These are phyloP conservation scores for Myoxocephalus aenaeus DNA, from an alignment of 2,797 vertebrate genomes.

Conservation along the genomic window DNA sequence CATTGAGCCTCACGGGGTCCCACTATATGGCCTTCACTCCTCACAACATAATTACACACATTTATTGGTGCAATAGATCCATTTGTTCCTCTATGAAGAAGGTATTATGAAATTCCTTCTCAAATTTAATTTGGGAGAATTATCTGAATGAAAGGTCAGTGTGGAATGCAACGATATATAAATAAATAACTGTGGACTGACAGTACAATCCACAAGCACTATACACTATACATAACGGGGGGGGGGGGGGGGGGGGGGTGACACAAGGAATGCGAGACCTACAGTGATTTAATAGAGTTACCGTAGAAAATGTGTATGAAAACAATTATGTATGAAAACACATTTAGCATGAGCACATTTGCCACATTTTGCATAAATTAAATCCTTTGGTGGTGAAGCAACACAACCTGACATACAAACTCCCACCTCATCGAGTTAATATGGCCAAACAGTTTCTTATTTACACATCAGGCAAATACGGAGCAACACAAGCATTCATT, in stretches of 20 bases:
- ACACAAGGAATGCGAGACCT: neutral
- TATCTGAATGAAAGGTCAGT: slow-evolving; percentile 33
- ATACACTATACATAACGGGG: neutral
- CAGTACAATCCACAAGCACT: slow-evolving; percentile 34
- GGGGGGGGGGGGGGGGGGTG: neutral
- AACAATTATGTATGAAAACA: neutral
- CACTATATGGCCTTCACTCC: slow-evolving; percentile 72
- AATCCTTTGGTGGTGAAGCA: neutral
- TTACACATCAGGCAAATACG: neutral
- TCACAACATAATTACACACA: slow-evolving; percentile 69
- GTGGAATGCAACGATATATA: neutral
- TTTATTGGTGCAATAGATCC: slow-evolving; percentile 64
- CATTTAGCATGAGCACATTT: neutral
- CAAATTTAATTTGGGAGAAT: slow-evolving; percentile 55
- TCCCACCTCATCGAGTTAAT: neutral
- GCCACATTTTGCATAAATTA: neutral
- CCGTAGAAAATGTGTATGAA: neutral
- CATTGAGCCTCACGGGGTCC: slow-evolving; percentile 72
- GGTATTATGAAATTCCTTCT: slow-evolving; percentile 56
- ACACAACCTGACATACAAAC: neutral
- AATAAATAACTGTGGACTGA: slow-evolving; percentile 5
- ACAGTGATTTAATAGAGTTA: neutral
- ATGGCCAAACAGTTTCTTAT: neutral
- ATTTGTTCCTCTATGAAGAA: slow-evolving; percentile 58
- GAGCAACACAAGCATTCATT: neutral